These are phyloP conservation scores for Metalampra italica DNA, from an alignment of 2,888 invertebrate genomes.

Conservation along the genomic window DNA sequence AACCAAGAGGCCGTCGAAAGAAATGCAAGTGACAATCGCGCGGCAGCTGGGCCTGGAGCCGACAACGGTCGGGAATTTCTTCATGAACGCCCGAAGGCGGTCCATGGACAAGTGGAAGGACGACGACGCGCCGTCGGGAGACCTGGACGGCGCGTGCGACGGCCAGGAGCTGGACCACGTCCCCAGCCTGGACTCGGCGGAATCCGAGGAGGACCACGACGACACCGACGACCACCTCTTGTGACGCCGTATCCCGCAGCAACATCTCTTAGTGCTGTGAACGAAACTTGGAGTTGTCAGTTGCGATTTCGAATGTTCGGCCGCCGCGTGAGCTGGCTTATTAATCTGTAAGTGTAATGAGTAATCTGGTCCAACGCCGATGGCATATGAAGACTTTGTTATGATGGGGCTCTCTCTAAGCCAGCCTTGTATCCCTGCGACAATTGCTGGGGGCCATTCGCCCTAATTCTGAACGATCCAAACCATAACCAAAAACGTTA, in stretches of 20 bases:
- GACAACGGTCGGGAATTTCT: slow-evolving; percentile 99
- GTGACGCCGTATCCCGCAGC: slow-evolving; percentile 70
- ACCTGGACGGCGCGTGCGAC: slow-evolving; percentile 74
- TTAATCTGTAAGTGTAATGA: too few species aligned
- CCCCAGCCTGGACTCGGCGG: slow-evolving; percentile 63
- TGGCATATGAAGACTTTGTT: too few species aligned
- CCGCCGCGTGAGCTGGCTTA: slow-evolving; percentile 7
- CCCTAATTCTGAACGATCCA: too few species aligned
- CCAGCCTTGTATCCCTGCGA: too few species aligned
- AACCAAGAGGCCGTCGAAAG: slow-evolving; percentile 99
- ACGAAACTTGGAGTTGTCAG: slow-evolving; percentile 43
- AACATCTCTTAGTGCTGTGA: slow-evolving; percentile 72
- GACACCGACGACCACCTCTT: slow-evolving; percentile 72
- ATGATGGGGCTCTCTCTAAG: too few species aligned
- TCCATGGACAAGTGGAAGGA: slow-evolving; percentile 99
- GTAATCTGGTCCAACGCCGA: too few species aligned
- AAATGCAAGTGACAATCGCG: slow-evolving; percentile 99
- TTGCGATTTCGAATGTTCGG: slow-evolving; percentile 23
- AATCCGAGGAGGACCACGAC: slow-evolving; percentile 69
- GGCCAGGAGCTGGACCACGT: slow-evolving; percentile 71
- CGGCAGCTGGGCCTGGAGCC: slow-evolving; percentile 97
- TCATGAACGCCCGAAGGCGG: slow-evolving; percentile 99
- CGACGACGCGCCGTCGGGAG: slow-evolving; percentile 85
- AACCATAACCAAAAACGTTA: too few species aligned
- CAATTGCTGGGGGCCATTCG: too few species aligned